A percentile compares a stretch with the other conserved stretches of the same genome.
phyloP scores from a whole-genome alignment of 2,888 invertebrate species.

The Scaptomyza parva region DNA sequence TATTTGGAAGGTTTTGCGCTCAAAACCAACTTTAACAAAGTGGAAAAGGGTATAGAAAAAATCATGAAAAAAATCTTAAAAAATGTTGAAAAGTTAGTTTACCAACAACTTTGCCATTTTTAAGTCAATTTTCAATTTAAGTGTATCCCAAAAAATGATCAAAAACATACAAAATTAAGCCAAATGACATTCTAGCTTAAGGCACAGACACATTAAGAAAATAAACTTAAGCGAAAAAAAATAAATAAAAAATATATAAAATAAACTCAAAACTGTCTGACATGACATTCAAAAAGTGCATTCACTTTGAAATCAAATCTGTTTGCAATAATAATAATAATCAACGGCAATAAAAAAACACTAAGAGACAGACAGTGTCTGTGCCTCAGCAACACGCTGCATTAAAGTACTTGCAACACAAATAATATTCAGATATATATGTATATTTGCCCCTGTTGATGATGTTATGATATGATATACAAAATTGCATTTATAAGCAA shows the following conservation, averaged over 20 bases:
- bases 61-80: too few species aligned
- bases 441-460: slow-evolving; percentile 18
- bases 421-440: not conserved
- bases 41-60: too few species aligned
- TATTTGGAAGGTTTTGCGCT: not conserved
- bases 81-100: too few species aligned
- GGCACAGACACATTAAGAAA: not conserved
- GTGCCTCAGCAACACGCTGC: slow-evolving; percentile 5
- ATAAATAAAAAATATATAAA: not conserved
- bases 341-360: slow-evolving; percentile 62
- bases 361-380: slow-evolving; percentile 3
- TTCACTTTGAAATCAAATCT: slow-evolving; percentile 62
- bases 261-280: slow-evolving; percentile 11
- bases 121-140: slow-evolving; percentile 12
- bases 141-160: slow-evolving; percentile 1
- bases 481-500: slow-evolving; percentile 78
- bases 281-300: slow-evolving; percentile 55
- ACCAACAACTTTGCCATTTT: not conserved
- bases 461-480: slow-evolving; percentile 51
- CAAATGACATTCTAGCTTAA: slow-evolving; percentile 28
- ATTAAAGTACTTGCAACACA: not conserved
- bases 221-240: not conserved
- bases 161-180: slow-evolving; percentile 20
- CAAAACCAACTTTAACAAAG: too few species aligned
- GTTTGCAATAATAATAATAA: slow-evolving; percentile 73